A percentile compares a stretch with the other conserved stretches of the same genome.
Conservation (phyloP, 2,797 vertebrate genomes). For the Orientallactaga sibirica region DNA sequence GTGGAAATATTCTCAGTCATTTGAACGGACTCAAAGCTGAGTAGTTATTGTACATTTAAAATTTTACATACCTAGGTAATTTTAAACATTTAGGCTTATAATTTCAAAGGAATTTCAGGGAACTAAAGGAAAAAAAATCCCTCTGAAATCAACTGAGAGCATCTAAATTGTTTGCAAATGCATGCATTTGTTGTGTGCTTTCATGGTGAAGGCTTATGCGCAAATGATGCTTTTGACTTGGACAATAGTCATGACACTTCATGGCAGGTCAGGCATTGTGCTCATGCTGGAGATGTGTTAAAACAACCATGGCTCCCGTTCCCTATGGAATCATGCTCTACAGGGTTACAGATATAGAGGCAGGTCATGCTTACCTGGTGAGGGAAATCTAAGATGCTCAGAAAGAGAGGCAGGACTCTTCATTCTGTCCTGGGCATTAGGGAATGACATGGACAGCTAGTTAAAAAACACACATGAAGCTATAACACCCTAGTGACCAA, state of each 20-base stretch:
- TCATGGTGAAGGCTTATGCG: neutral
- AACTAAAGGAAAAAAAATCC: neutral
- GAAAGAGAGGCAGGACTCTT: neutral
- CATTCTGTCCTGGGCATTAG: neutral
- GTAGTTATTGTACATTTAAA: slow-evolving; percentile 46
- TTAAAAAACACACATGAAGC: neutral
- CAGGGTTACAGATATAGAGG: neutral
- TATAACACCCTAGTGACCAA: neutral
- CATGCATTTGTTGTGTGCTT: neutral
- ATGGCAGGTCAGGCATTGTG: neutral
- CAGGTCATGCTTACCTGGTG: neutral
- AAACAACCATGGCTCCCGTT: neutral
- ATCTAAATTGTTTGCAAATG: neutral
- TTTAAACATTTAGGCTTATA: slow-evolving; percentile 54
- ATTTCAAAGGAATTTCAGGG: slow-evolving; percentile 46
- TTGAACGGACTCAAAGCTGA: slow-evolving; percentile 53
- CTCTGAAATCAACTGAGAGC: neutral
- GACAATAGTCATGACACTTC: neutral
- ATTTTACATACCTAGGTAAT: slow-evolving; percentile 16
- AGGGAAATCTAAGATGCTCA: neutral
- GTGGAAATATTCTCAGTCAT: slow-evolving; percentile 58
- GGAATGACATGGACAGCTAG: neutral
- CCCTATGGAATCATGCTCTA: neutral
- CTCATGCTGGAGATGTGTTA: neutral
- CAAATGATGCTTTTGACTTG: neutral